These are phyloP conservation scores for Pseudanteris insignis DNA, from an alignment of 2,888 invertebrate genomes.

Conservation along the genomic window DNA sequence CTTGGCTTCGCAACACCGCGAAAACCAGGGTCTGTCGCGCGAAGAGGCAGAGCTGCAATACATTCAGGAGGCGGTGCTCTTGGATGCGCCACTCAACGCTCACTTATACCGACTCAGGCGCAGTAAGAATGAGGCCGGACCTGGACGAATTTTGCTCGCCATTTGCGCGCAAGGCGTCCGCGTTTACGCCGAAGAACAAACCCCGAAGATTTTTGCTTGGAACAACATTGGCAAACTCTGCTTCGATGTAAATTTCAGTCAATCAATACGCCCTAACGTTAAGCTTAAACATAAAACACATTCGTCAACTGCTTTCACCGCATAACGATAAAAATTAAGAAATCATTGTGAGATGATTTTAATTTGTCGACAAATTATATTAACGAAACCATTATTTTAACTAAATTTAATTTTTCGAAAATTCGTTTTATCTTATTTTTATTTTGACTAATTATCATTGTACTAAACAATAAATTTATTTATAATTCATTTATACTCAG, in stretches of 20 bases:
- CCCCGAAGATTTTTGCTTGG: slow-evolving; percentile 81
- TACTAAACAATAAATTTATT: no score
- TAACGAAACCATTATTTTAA: no score
- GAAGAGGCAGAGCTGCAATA: slow-evolving; percentile 87
- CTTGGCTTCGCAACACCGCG: slow-evolving; percentile 72
- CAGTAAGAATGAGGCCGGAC: slow-evolving; percentile 78
- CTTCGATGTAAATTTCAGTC: slow-evolving; percentile 78
- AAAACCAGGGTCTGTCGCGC: slow-evolving; percentile 80
- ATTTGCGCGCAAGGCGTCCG: slow-evolving; percentile 93
- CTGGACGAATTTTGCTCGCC: slow-evolving; percentile 86
- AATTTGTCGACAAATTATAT: no score
- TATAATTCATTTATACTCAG: no score
- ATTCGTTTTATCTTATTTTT: no score
- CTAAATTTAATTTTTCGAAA: no score
- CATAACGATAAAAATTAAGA: no score
- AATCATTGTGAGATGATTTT: no score
- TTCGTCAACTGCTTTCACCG: no score
- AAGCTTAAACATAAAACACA: no score
- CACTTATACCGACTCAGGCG: slow-evolving; percentile 86
- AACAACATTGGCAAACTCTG: slow-evolving; percentile 93
- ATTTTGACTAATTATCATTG: no score
- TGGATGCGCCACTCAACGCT: slow-evolving; percentile 88
- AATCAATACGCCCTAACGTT: no score
- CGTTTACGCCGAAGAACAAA: slow-evolving; percentile 79
- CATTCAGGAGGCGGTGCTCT: slow-evolving; percentile 86